phyloP scores from a whole-genome alignment of 23 tunicate species.

The Corella eumyota region DNA sequence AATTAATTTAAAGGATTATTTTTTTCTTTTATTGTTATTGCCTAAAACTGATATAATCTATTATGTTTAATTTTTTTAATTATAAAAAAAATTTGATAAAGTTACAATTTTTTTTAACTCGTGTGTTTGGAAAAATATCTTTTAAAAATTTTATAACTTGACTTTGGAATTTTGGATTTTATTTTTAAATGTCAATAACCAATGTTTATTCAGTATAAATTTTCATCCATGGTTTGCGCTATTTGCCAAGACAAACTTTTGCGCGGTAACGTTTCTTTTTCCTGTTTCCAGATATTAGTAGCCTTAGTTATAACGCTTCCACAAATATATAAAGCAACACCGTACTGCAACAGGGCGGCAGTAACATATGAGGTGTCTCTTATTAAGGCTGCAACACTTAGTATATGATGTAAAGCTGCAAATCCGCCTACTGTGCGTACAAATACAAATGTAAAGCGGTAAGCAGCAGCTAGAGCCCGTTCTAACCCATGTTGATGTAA shows the following conservation, averaged over 20 bases:
- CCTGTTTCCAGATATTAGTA: not conserved
- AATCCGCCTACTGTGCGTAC: conserved; percentile 52
- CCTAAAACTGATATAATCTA: too few relatives aligned
- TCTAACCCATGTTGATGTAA: conserved; percentile 4
- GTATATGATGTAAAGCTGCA: conserved; percentile 22
- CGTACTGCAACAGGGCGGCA: conserved; percentile 38
- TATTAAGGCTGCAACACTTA: conserved; percentile 32
- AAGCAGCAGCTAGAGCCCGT: conserved; percentile 14
- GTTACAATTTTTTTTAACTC: too few relatives aligned
- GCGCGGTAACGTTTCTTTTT: not conserved
- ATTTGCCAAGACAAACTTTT: not conserved
- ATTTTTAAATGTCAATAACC: too few relatives aligned
- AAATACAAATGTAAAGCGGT: conserved; percentile 43
- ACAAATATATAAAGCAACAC: conserved; percentile 40
- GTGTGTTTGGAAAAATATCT: too few relatives aligned
- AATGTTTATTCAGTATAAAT: too few relatives aligned
- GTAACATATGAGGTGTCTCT: conserved; percentile 55
- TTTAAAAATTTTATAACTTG: too few relatives aligned
- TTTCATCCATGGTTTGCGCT: too few relatives aligned
- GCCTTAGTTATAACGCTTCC: conserved; percentile 37
- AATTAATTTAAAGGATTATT: too few relatives aligned
- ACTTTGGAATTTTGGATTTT: too few relatives aligned
- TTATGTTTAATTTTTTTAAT: too few relatives aligned
- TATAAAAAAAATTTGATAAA: too few relatives aligned
- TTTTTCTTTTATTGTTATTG: too few relatives aligned